Base-by-base conservation (phyloP, 2,888 invertebrate genomes). In the Stegophylla sp. region DNA sequence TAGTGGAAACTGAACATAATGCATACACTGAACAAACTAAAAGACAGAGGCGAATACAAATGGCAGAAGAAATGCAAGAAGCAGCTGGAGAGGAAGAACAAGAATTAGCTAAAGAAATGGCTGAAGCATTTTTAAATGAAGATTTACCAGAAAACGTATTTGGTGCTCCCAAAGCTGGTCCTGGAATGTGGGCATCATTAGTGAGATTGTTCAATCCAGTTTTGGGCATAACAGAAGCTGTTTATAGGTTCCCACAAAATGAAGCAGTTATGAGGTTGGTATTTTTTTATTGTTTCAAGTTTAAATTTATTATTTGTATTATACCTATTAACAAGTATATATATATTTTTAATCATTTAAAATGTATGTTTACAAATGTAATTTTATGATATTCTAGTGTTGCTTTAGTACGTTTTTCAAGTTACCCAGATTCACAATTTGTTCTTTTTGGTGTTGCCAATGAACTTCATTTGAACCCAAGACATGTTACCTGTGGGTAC, bases 21-120 rank as follows among this genome's bases (percentile, higher is more conserved):
- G 94, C 98, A 0, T 99, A 98, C 86, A 98, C 98, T 0, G 97
- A 98, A 84, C 95, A 96, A 84, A 97, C 97, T 64, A 99, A 99
- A 86, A 93, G 92, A 85, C 94, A 95, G 84, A 90, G 96, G 82
- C 91, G 96, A 85, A 90, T 95, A 79, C 98, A 98, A 89, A 97
- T 99, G 95, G 98, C 98, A 0, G 96, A 97, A 87, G 97, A 98
- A 88, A 97, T 98, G 95, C 92, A 96, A 82, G 97, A 97, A 87
- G 96, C 98, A 0, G 98, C 98, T 1, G 97, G 95, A 0, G 94
- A 95, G 64, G 97, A 97, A 84, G 98, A 99, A 86, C 93, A 95
- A 83, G 96, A 97, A 84, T 88, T 98, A 75, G 98, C 98, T 0
- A 93, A 94, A 84, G 97, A 99, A 89, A 96, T 99, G 93, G 98